Evolutionary conservation across 2,797 vertebrate species (phyloP), one percentile per base, ranked within the genome.

Genomic region (Sciurus vulgaris): DNA sequence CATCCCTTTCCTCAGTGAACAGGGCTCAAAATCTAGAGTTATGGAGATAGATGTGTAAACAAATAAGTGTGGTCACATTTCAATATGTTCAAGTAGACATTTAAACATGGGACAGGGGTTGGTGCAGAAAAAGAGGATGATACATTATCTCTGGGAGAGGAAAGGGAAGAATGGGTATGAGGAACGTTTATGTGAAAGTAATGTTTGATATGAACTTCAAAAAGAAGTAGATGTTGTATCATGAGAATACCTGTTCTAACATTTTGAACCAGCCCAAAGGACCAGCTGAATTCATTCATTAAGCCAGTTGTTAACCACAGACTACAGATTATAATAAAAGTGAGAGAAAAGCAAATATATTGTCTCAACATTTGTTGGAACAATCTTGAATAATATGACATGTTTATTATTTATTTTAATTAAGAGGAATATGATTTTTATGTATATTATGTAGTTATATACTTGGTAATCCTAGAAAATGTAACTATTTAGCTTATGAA

Each of bases 281-380:
- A 76, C 4, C 49, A 24, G 5, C 13, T 89, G 20, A 70, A 87
- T 89, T 79, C 6, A 74, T 70, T 96, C 7, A 78, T 59, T 89
- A 89, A 89, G 65, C 2, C 1, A 78, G n/a, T 41, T 86, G 30
- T 86, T 89, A 74, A 54, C 4, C 38, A 93, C 3, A 92, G 20
- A 76, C 2, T 35, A 93, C 8, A 74, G 47, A 83, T 44, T 81
- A 95, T 33, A 95, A 38, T 74, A 82, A 93, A 95, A 56, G 2
- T 63, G 56, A 70, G 3, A 63, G 5, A 49, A 96, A 95, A 74
- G 20, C 0, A 22, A 91, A 86, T 73, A 82, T 82, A 41, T 14
- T 59, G 7, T 69, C 11, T 61, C 24, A 30, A 67, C 20, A 44
- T 81, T 77, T 81, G 24, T 85, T 51, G 13, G 41, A 93, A 85